Base-by-base conservation (phyloP, 2,113 vertebrate genomes). In the Amia ocellicauda region DNA sequence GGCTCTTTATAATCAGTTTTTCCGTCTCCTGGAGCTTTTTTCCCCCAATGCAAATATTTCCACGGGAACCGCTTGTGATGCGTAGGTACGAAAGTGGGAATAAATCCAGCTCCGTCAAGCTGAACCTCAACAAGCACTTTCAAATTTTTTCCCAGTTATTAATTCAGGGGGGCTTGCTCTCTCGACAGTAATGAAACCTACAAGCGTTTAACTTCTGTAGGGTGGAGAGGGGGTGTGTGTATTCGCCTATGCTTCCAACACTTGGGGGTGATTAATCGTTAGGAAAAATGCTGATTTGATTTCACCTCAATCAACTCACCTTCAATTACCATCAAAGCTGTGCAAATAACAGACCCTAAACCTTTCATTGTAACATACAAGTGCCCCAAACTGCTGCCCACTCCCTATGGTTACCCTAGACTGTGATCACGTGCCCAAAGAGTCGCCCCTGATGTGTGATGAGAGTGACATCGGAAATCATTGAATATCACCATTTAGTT, bases 101-200 rank as follows among this genome's bases (percentile, higher is more conserved):
- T 9, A 28, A n/a, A n/a, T n/a, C 60, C 43, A 51, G 27, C 10
- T 17, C 50, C 41, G 28, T 63, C 50, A 63, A 29, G 29, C 49
- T 63, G 29, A 63, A 63, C 28, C 52, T 23, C 16, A 63, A 53
- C 29, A 53, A 63, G 29, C 61, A 42, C 61, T 53, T 63, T 24
- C 3, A 36, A 28, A 16, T 53, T 27, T 52, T 62, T 62, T 40
- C 53, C n/a, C 27, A 26, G 50, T 19, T 31, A 31, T 63, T 53
- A 63, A 28, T 36, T 20, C 43, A 53, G 61, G 1, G 17, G 27
- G 31, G 20, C 29, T 27, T 52, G 61, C 49, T 26, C 22, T 31
- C 36, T 24, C 62, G n/a, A 23, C 29, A 41, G n/a, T 54, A 63
- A 63, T 42, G 50, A 63, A 63, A 49, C 49, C 8, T 54, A 31